Evolutionary conservation across 2,888 invertebrate genomes (phyloP).

Genomic region (Trileptium ribeirensis): DNA sequence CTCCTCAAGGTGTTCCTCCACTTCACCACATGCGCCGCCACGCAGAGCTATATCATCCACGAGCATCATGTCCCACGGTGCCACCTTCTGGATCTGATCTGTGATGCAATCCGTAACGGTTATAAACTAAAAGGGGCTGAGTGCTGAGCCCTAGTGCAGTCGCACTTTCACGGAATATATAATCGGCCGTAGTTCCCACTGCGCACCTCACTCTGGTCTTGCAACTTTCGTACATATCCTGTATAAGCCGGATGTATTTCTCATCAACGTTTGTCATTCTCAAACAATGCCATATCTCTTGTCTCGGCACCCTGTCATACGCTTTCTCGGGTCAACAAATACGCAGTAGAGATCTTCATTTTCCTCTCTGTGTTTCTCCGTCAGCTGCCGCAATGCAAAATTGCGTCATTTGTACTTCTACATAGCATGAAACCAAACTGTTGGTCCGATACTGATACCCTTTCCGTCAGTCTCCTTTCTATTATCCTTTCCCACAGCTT

Average conservation of each 20-base stretch:
- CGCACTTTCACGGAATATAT: no score
- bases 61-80: constrained; percentile 6
- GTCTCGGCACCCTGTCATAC: background rate
- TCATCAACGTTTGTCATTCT: background rate
- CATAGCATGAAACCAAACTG: background rate
- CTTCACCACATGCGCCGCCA: background rate
- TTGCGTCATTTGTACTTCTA: no score
- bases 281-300: background rate
- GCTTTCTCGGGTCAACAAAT: background rate
- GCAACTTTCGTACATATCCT: no score
- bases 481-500: background rate
- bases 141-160: no score
- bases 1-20: background rate
- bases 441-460: background rate
- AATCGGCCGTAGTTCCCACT: no score
- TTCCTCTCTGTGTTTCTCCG: background rate
- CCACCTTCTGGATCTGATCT: background rate
- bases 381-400: background rate
- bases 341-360: background rate
- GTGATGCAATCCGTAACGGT: background rate
- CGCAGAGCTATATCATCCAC: background rate
- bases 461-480: background rate
- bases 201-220: no score
- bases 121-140: no score
- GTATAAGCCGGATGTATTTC: no score